Base-by-base conservation (phyloP, 2,888 invertebrate species). In the Mesopsocus fuscifrons region DNA sequence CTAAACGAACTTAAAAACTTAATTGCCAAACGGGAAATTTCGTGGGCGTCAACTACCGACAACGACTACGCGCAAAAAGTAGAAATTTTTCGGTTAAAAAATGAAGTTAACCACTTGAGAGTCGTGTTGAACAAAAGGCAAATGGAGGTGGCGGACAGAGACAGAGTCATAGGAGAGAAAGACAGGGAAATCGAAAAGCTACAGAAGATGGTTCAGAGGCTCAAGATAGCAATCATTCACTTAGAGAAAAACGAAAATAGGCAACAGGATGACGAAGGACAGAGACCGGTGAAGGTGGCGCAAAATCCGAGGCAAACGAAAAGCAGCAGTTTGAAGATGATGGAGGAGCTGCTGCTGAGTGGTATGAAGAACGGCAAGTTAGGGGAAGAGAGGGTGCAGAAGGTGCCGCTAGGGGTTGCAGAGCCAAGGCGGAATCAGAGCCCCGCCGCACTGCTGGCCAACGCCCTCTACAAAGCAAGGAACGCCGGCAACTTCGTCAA, bases 61-160 rank as follows among this genome's bases (percentile, higher is more conserved):
- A 38, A 21, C 6, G 38, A 38, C 21, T 38, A 38, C 21, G 21
- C 17, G 15, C 38, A 38, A 38, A 38, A 21, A 18, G 38, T 20
- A 5, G 38, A 38, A 38, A 38, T 38, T 18, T 5, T 13, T 3
- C 3, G 20, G 8, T 38, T 38, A 13, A 38, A 38, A 20, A 38
- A 15, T 5, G 38, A 38, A 38, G 38, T 38, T 5, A 20, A 21
- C n/a, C 16, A 38, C 20, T 38, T 38, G 20, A 38, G 38, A 20
- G 21, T 38, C 18, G 20, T 38, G 5, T 38, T 3, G 4, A 21
- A 15, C 3, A 38, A 18, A 38, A 16, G 38, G n/a, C 38, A 38
- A 18, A 38, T 13, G 16, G 38, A 38, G 20, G 20, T 38, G 3
- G 20, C n/a, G 21, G 38, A 38, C 15, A 38, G 20, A 20, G 38